phyloP scores from a whole-genome alignment of 2,113 vertebrate species.

The Semnornis frantzii region DNA sequence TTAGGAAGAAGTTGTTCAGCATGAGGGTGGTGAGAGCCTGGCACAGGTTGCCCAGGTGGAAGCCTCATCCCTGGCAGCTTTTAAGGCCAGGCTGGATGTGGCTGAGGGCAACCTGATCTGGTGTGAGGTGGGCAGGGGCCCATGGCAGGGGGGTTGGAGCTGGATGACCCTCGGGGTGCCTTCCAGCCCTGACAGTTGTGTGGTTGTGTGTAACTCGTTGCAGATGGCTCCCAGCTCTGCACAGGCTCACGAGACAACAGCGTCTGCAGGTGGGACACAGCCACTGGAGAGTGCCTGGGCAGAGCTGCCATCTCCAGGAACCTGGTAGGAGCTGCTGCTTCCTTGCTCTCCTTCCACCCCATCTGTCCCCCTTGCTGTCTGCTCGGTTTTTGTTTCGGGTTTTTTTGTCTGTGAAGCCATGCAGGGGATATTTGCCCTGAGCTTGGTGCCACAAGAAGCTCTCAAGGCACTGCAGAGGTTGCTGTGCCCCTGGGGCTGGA shows the following conservation, averaged over 20 bases:
- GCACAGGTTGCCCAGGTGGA: too few relatives aligned
- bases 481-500: not conserved
- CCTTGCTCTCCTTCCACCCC: not conserved
- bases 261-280: constrained; percentile 91
- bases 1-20: too few relatives aligned
- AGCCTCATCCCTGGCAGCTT: too few relatives aligned
- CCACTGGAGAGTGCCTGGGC: constrained; percentile 83
- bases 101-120: too few relatives aligned
- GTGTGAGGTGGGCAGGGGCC: too few relatives aligned
- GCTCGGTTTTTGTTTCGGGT: fast-evolving
- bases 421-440: not conserved
- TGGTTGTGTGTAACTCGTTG: not conserved
- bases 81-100: too few relatives aligned
- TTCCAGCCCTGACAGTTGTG: too few relatives aligned
- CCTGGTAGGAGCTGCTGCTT: constrained; percentile 76
- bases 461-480: not conserved
- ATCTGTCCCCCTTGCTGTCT: not conserved
- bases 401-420: fast-evolving
- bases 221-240: constrained; percentile 87
- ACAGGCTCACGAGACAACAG: constrained; percentile 94
- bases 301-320: constrained; percentile 89
- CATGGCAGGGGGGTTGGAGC: too few relatives aligned
- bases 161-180: too few relatives aligned
- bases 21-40: too few relatives aligned
- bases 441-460: not conserved